Evolutionary conservation across 2,797 vertebrate species (phyloP), one percentile per base, ranked within the genome.

Genomic region (Miichthys miiuy): DNA sequence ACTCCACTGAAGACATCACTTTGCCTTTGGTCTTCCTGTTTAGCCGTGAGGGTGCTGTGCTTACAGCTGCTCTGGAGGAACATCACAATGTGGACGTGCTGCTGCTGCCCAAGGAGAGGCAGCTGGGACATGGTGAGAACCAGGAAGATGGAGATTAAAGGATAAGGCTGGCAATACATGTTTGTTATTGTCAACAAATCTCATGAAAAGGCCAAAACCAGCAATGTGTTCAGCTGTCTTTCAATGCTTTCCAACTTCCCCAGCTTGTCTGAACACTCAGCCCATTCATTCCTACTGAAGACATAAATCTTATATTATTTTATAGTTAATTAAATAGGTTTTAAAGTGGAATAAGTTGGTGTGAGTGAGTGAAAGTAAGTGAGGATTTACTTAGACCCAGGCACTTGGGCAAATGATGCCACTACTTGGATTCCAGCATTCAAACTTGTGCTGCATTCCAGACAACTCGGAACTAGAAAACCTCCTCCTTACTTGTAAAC

Each of bases 21-120:
- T 61, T 96, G 51, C 96, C 96, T 3, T 85, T 96, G 77, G 92
- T 96, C 18, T 96, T 96, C 80, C 90, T 96, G 55, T 96, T 96
- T 86, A 93, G 93, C 80, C 92, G 72, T 0, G 95, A 96, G 75
- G 96, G 96, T 20, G 92, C 91, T 1, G 17, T 91, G 23, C 94
- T 96, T 54, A 94, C 92, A 34, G 56, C 88, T 1, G 95, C 95
- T 8, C 91, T 96, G 80, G 80, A 94, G 72, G 89, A 95, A 41
- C 94, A 96, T 85, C 84, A 63, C 56, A 96, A 95, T 4, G 95
- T 96, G 46, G 96, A 96, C 2, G 95, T 96, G 46, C 86, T 96
- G 68, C 87, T 96, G 78, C 91, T 95, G 57, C 90, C 95, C 10
- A 94, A 94, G 75, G 93, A 96, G 87, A 92, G 84, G 72, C 94